Evolutionary conservation across 2,113 vertebrate species (phyloP).

Genomic region (Ictalurus furcatus): DNA sequence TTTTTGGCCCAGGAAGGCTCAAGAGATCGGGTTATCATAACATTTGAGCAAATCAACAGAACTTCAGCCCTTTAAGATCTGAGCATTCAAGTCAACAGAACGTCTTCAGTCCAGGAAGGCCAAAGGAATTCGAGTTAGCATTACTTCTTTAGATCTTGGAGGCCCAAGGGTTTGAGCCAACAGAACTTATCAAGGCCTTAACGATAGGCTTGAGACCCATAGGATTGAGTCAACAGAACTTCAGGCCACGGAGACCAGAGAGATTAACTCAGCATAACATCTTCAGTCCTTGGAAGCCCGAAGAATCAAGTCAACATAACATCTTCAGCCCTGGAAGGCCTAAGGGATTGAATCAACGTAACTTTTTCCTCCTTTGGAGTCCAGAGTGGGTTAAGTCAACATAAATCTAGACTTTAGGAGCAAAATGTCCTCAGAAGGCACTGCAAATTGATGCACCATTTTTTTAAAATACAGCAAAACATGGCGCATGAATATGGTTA

Average conservation of each 20-base stretch:
- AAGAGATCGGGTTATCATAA: background rate
- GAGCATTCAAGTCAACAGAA: background rate
- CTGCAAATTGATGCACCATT: background rate
- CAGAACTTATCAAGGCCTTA: background rate
- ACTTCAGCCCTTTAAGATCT: background rate
- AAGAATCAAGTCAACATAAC: background rate
- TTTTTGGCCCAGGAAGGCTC: background rate
- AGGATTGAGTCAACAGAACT: background rate
- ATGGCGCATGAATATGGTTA: background rate
- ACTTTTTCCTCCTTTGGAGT: background rate
- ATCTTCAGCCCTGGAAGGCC: background rate
- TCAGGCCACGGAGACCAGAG: background rate
- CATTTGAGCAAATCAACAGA: background rate
- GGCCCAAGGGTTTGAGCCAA: background rate
- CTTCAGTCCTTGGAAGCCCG: background rate
- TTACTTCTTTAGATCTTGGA: background rate
- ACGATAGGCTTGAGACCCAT: too few relatives aligned
- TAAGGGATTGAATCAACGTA: background rate
- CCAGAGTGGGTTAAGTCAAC: background rate
- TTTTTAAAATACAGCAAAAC: background rate
- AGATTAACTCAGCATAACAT: background rate
- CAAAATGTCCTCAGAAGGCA: background rate
- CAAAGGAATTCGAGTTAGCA: background rate
- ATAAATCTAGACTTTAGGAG: background rate
- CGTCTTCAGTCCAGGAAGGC: background rate